Evolutionary conservation across 2,797 vertebrate species (phyloP).

Genomic region (Sebastes iracundus): DNA sequence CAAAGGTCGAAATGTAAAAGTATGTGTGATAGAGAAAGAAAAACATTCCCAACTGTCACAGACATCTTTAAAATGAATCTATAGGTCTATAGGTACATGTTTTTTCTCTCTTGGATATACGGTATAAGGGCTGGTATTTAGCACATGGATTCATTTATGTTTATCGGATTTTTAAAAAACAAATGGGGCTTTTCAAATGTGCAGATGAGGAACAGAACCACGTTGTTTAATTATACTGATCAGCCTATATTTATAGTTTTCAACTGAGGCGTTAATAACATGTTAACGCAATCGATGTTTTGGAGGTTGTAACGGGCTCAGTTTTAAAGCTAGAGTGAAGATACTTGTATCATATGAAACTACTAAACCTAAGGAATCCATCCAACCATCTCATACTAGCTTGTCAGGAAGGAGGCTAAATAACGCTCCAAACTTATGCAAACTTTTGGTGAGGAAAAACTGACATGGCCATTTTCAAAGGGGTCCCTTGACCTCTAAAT

Average conservation of each 20-base stretch:
- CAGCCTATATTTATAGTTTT: not conserved
- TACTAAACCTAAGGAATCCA: no score
- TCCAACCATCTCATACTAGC: no score
- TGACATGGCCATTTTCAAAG: no score
- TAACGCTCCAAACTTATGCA: no score
- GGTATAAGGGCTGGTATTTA: not conserved
- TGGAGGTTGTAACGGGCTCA: no score
- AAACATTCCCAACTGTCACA: not conserved
- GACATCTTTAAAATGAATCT: not conserved
- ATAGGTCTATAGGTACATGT: not conserved
- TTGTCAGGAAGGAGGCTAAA: no score
- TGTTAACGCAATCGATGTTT: no score
- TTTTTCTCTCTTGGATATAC: not conserved
- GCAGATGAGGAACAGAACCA: not conserved
- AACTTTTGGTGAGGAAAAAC: no score
- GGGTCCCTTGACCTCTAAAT: no score
- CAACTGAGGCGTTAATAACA: no score
- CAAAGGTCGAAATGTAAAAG: slow-evolving; percentile 21
- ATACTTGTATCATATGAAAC: no score
- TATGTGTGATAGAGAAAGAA: not conserved
- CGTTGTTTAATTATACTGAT: not conserved
- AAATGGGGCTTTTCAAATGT: not conserved
- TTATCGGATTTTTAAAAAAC: not conserved
- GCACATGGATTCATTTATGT: not conserved
- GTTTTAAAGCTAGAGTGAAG: no score